Percentiles rank a stretch among this genome's conserved stretches.
Evolutionary conservation across 2,888 invertebrate species (phyloP).

Genomic region (Sphaerophoria rueppellii): DNA sequence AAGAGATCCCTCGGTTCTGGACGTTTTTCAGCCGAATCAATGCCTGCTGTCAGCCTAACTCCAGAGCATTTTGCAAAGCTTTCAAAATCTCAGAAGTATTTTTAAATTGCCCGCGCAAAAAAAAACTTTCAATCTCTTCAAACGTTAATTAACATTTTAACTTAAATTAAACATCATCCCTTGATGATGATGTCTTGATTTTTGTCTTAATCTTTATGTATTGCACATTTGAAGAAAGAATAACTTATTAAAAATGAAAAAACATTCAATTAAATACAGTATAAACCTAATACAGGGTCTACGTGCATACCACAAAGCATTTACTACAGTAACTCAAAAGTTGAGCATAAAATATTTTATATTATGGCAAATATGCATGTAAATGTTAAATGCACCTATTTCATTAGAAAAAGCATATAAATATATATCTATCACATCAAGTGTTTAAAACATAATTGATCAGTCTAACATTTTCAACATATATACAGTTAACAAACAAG

Average conservation of each 20-base stretch:
- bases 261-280: constrained; percentile 52
- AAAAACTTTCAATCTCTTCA: constrained; percentile 5
- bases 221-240: constrained; percentile 3
- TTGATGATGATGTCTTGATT: neutral
- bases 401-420: neutral
- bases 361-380: constrained; percentile 10
- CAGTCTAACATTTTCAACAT: constrained; percentile 19
- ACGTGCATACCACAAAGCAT: constrained; percentile 40
- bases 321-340: constrained; percentile 31
- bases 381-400: constrained; percentile 49
- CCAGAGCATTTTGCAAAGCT: constrained; percentile 76
- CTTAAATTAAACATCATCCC: neutral
- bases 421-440: constrained; percentile 25
- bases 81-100: constrained; percentile 78
- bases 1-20: constrained; percentile 78
- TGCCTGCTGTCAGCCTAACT: constrained; percentile 74
- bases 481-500: neutral
- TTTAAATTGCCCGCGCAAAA: constrained; percentile 75
- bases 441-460: constrained; percentile 30
- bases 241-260: constrained; percentile 4
- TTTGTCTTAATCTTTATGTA: constrained; percentile 18
- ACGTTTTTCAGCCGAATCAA: constrained; percentile 77
- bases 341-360: neutral
- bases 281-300: constrained; percentile 54
- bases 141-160: neutral